Conservation (phyloP, 2,888 invertebrate genomes). For the Apamea epomidion region DNA sequence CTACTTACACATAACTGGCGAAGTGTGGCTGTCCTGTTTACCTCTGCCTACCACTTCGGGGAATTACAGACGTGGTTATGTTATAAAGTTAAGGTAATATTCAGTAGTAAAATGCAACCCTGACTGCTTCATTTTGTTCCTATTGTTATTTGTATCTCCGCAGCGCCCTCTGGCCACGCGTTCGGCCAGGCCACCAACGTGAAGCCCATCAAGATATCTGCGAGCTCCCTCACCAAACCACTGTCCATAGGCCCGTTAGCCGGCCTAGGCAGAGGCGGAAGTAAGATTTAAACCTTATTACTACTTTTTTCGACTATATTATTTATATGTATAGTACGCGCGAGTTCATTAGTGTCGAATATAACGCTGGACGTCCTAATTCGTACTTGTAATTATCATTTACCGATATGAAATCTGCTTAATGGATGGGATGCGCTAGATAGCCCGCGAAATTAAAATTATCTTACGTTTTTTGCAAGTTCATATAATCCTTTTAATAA, state of each 20-base stretch:
- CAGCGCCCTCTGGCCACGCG: slow-evolving; percentile 85
- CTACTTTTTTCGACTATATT: neutral
- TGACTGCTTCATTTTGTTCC: neutral
- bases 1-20: neutral
- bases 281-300: slow-evolving; percentile 54
- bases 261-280: slow-evolving; percentile 68
- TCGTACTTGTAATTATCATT: no score
- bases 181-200: slow-evolving; percentile 84
- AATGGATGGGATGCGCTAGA: no score
- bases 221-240: slow-evolving; percentile 83
- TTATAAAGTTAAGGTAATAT: neutral
- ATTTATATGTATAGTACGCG: neutral
- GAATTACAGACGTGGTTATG: neutral
- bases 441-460: no score
- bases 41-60: neutral
- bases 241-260: slow-evolving; percentile 67
- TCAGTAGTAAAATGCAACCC: neutral
- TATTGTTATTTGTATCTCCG: slow-evolving; percentile 2
- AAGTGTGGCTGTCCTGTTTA: no score
- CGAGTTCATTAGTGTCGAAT: slow-evolving; percentile 1
- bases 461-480: no score
- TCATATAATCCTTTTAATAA: no score
- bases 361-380: neutral
- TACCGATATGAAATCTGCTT: no score
- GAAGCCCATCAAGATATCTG: slow-evolving; percentile 86